phyloP scores from a whole-genome alignment of 1,140 invertebrate genomes.

The Plectus sambesii region DNA sequence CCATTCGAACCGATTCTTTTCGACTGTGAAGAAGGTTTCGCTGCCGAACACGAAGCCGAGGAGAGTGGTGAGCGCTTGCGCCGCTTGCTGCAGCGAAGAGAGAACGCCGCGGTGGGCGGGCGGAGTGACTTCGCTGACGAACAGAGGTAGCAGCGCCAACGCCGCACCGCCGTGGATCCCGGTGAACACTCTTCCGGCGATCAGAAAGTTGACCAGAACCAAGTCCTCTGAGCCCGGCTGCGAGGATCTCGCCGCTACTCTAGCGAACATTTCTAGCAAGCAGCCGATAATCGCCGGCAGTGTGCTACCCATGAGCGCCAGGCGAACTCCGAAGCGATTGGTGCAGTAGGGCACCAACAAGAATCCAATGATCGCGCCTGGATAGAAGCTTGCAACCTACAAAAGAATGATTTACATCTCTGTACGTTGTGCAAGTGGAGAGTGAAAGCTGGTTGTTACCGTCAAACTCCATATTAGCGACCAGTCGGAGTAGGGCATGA shows the following conservation, averaged over 20 bases:
- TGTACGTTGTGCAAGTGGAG: no score
- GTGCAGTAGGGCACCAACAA: slow-evolving; percentile 17
- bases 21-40: slow-evolving; percentile 16
- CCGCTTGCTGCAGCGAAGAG: slow-evolving; percentile 27
- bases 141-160: slow-evolving; percentile 23
- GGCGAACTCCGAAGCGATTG: slow-evolving; percentile 17
- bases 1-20: slow-evolving; percentile 16
- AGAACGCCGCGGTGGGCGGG: slow-evolving; percentile 16
- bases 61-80: slow-evolving; percentile 20
- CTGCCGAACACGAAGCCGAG: slow-evolving; percentile 22
- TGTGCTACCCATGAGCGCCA: slow-evolving; percentile 15
- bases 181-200: slow-evolving; percentile 18
- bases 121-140: slow-evolving; percentile 26
- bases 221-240: slow-evolving; percentile 25
- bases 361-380: slow-evolving; percentile 24
- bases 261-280: slow-evolving; percentile 18
- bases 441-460: no score
- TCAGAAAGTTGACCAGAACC: slow-evolving; percentile 14
- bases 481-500: slow-evolving; percentile 16
- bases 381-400: slow-evolving; percentile 24
- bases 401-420: no score
- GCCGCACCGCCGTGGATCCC: slow-evolving; percentile 24
- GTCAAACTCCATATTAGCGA: slow-evolving; percentile 17
- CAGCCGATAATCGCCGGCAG: slow-evolving; percentile 24
- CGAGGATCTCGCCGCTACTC: slow-evolving; percentile 9